Base-by-base conservation (phyloP, 2,797 vertebrate species). In the Remorina albescens region DNA sequence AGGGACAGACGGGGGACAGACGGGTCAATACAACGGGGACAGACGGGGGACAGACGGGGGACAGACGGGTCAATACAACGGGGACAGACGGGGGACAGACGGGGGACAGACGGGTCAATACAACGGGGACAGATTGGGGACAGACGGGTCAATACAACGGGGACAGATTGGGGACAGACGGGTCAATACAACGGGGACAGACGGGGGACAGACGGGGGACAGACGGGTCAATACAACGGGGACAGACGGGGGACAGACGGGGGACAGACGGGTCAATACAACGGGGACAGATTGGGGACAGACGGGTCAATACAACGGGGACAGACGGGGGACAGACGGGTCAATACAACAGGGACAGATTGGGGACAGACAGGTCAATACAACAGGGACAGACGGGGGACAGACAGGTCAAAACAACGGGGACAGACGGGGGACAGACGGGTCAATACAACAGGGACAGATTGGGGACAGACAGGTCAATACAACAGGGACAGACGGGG, bases 151-250 rank as follows among this genome's bases (percentile, higher is more conserved):
- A 76, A 61, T 0, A 30, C 30, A 64, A n/a, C n/a, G n/a, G n/a
- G n/a, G n/a, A n/a, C n/a, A n/a, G n/a, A n/a, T n/a, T n/a, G n/a
- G n/a, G 5, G 18, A 58, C 8, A 46, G 19, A 13, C 1, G 2
- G 47, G 39, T 66, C 23, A 76, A 61, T 0, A 30, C 30, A 64
- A n/a, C n/a, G n/a, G n/a, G n/a, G n/a, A n/a, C n/a, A n/a, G n/a
- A n/a, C n/a, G n/a, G n/a, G n/a, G n/a, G n/a, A n/a, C n/a, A n/a
- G n/a, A n/a, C n/a, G n/a, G n/a, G n/a, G 5, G 18, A 58, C 8
- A 46, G 19, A 13, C 1, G 2, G 47, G 39, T 66, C 23, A 76
- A 61, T 0, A 30, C 30, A 64, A n/a, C n/a, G n/a, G n/a, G n/a
- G n/a, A n/a, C n/a, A n/a, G n/a, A n/a, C n/a, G n/a, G n/a, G n/a